Percentiles rank a stretch among this genome's conserved stretches.
Evolutionary conservation across 2,113 vertebrate species (phyloP).

Genomic region (Sphyrna mokarran): DNA sequence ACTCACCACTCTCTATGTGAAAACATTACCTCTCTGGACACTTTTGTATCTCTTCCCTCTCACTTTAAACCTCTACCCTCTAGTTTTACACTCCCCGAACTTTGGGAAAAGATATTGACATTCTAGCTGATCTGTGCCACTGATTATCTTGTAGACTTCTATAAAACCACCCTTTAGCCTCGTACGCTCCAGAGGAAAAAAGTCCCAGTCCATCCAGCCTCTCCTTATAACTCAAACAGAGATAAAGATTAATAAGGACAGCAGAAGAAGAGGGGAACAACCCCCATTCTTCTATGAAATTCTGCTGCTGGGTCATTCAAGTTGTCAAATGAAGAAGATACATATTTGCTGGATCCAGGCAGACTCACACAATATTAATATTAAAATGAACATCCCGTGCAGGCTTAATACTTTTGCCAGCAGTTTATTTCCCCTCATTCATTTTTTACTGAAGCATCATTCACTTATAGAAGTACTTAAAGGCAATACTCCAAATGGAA

Average conservation of each 20-base stretch:
- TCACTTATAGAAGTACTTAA: not conserved
- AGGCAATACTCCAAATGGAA: not conserved
- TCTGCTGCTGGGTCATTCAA: not conserved
- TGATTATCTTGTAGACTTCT: too few species aligned
- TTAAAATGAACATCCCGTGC: not conserved
- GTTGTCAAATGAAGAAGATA: not conserved
- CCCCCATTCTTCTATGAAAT: not conserved
- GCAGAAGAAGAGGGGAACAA: not conserved
- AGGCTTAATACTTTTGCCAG: not conserved
- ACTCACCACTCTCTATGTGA: too few species aligned
- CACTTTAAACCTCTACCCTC: too few species aligned
- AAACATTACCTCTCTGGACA: too few species aligned
- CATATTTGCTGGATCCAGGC: not conserved
- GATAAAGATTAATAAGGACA: not conserved
- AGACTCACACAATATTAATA: not conserved
- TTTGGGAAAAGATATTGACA: too few species aligned
- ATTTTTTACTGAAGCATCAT: not conserved
- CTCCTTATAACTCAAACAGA: too few species aligned
- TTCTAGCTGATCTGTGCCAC: too few species aligned
- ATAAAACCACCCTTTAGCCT: too few species aligned
- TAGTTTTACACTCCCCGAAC: too few species aligned
- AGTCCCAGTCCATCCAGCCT: too few species aligned
- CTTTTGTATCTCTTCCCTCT: too few species aligned
- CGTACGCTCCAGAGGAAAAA: too few species aligned
- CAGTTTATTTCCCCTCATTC: not conserved